These are phyloP conservation scores for Palloptera scutellata DNA, from an alignment of 2,888 invertebrate genomes.

Conservation along the genomic window DNA sequence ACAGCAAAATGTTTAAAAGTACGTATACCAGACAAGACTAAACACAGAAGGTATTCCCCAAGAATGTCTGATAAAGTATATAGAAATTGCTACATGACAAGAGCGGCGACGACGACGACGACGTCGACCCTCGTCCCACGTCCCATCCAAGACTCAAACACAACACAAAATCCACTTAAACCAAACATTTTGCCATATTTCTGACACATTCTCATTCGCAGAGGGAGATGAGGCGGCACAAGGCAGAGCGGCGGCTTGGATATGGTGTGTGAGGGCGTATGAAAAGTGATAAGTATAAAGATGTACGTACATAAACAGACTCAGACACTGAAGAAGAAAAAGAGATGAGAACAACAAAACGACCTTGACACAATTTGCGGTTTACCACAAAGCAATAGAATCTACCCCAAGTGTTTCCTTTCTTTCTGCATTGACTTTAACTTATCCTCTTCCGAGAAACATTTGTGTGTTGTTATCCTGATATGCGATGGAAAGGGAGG, in stretches of 20 bases:
- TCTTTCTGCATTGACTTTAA: not conserved
- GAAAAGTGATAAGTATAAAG: not conserved
- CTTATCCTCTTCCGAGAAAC: not conserved
- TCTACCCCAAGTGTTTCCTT: not conserved
- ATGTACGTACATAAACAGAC: slow-evolving; percentile 8
- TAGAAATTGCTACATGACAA: slow-evolving; percentile 13
- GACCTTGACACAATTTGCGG: slow-evolving; percentile 39
- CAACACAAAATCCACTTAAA: slow-evolving; percentile 33
- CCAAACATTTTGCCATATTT: slow-evolving; percentile 29
- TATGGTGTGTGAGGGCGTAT: not conserved
- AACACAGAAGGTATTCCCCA: slow-evolving; percentile 31
- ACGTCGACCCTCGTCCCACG: slow-evolving; percentile 11
- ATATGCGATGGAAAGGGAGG: not conserved
- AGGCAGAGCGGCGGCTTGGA: not conserved
- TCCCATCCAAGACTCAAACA: not conserved
- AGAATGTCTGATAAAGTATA: slow-evolving; percentile 31
- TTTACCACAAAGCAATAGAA: slow-evolving; percentile 17
- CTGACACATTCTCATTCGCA: not conserved
- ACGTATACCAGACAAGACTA: slow-evolving; percentile 21
- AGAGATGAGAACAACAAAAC: slow-evolving; percentile 17
- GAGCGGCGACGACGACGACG: slow-evolving; percentile 17
- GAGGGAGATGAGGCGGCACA: not conserved
- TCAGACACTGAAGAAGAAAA: slow-evolving; percentile 2
- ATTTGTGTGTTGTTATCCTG: not conserved
- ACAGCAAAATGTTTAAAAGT: not conserved